These are phyloP conservation scores for Orthonyx spaldingii DNA, from an alignment of 2,113 vertebrate species.

Conservation along the genomic window DNA sequence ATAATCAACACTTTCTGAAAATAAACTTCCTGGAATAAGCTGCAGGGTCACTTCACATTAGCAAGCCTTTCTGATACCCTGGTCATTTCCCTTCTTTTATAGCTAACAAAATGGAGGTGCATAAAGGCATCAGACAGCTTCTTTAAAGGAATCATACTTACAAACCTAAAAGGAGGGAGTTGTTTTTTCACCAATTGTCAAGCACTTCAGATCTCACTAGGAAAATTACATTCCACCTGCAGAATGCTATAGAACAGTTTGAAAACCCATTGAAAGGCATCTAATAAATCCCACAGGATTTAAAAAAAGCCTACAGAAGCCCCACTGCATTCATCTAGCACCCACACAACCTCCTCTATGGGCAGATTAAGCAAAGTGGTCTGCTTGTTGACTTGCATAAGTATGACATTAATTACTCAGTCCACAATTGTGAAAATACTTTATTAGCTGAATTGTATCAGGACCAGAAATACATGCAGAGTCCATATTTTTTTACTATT, in stretches of 20 bases:
- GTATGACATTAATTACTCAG: background rate
- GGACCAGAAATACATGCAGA: background rate
- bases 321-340: background rate
- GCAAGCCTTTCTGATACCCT: background rate
- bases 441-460: background rate
- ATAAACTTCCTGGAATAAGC: conserved; percentile 4
- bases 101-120: background rate
- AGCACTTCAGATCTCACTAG: background rate
- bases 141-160: background rate
- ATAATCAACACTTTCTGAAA: conserved; percentile 6
- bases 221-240: background rate
- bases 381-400: background rate
- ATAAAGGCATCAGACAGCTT: background rate
- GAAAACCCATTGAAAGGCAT: background rate
- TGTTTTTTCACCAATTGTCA: background rate
- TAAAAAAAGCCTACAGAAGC: background rate
- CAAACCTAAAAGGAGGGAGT: background rate
- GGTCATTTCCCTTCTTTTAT: background rate
- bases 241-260: background rate
- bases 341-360: background rate
- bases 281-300: background rate
- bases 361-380: background rate
- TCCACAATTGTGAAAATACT: background rate
- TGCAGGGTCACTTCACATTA: background rate
- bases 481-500: background rate